phyloP scores from a whole-genome alignment of 2,888 invertebrate species.

The Xanthorhoe designata region DNA sequence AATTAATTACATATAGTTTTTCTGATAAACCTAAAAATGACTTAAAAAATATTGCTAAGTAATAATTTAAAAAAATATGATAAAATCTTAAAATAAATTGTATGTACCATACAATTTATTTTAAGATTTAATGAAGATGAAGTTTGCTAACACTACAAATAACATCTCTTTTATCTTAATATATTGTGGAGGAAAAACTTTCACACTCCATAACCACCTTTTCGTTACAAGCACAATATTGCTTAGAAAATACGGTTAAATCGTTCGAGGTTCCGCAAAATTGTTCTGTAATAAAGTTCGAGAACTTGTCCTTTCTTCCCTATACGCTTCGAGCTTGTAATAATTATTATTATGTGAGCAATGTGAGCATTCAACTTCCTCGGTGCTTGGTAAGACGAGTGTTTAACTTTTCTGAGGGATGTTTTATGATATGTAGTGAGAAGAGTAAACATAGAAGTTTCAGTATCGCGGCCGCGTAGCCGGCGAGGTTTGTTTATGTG shows the following conservation, averaged over 20 bases:
- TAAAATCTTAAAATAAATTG: too few relatives aligned
- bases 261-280: conserved; percentile 47
- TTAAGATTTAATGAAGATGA: neutral
- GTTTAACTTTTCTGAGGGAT: conserved; percentile 54
- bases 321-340: conserved; percentile 44
- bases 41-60: too few relatives aligned
- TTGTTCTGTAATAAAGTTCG: conserved; percentile 47
- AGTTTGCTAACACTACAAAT: neutral
- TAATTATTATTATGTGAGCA: conserved; percentile 50
- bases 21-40: neutral
- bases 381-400: conserved; percentile 50
- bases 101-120: too few relatives aligned
- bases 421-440: conserved; percentile 67
- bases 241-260: conserved; percentile 46
- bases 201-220: conserved; percentile 42
- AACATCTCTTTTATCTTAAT: conserved; percentile 1
- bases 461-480: conserved; percentile 65
- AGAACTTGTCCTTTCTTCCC: conserved; percentile 47
- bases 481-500: conserved; percentile 75
- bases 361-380: conserved; percentile 51
- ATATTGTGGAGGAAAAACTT: conserved; percentile 20
- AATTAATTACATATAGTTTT: too few relatives aligned
- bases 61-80: too few relatives aligned
- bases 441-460: conserved; percentile 72
- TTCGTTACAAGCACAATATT: conserved; percentile 48